Conservation (phyloP, 2,113 vertebrate species). For the Platycercus adscitus region DNA sequence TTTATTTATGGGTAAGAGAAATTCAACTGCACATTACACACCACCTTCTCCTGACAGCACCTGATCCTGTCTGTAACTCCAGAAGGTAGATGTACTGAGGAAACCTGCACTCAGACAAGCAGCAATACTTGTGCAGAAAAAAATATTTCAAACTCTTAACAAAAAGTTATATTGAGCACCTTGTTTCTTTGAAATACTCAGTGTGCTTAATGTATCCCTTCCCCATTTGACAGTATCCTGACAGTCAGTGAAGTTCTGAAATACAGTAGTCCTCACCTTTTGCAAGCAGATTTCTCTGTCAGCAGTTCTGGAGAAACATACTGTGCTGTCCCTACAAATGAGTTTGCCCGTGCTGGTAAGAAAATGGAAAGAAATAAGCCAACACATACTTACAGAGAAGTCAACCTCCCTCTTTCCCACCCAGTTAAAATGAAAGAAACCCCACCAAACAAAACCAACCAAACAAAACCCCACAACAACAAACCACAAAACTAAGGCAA, state of each 20-base stretch:
- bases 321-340: constrained; percentile 97
- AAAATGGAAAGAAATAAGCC: constrained; percentile 1
- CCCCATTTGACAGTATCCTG: neutral
- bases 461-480: neutral
- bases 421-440: neutral
- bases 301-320: constrained; percentile 98
- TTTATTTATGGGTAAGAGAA: neutral
- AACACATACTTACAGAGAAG: neutral
- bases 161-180: neutral
- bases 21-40: neutral
- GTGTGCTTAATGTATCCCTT: neutral
- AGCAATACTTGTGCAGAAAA: neutral
- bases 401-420: neutral
- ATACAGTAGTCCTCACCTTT: constrained; percentile 83
- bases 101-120: neutral
- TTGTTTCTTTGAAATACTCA: neutral
- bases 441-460: neutral
- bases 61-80: neutral
- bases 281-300: constrained; percentile 98
- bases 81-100: neutral
- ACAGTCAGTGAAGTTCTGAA: neutral
- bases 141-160: neutral
- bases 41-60: neutral
- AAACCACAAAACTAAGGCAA: neutral
- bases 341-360: constrained; percentile 90